Conservation (phyloP, 2,113 vertebrate species). For the Haplochromis vanheusdeni region DNA sequence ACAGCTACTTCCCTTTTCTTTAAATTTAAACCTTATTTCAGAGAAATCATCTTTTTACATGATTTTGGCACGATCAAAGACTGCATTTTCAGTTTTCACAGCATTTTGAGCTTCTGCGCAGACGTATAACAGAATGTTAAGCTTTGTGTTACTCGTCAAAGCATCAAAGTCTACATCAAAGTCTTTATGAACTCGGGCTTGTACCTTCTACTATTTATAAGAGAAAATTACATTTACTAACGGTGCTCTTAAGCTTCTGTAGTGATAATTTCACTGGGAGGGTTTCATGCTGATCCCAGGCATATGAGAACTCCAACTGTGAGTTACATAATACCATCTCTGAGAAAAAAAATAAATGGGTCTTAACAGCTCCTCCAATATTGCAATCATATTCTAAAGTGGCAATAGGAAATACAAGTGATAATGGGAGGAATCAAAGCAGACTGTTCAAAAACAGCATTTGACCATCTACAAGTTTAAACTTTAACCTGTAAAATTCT, state of each 20-base stretch:
- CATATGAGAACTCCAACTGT: not conserved
- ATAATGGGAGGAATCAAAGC: not conserved
- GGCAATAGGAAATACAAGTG: not conserved
- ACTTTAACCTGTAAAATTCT: not conserved
- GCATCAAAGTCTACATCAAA: not conserved
- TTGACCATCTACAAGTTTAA: not conserved
- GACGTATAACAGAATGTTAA: not conserved
- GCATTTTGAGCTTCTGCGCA: not conserved
- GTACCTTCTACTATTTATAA: not conserved
- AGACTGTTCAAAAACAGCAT: not conserved
- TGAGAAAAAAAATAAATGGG: not conserved
- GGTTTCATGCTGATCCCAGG: not conserved
- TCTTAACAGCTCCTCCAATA: not conserved
- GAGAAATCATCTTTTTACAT: not conserved
- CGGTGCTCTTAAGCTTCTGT: not conserved
- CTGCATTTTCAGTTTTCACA: not conserved
- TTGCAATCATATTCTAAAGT: not conserved
- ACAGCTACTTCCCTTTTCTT: not conserved
- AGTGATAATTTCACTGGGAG: not conserved
- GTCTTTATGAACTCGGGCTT: not conserved
- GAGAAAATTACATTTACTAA: not conserved
- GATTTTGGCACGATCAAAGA: not conserved
- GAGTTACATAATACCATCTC: not conserved
- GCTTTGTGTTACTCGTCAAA: not conserved
- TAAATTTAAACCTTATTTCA: not conserved